Evolutionary conservation across 2,797 vertebrate genomes (phyloP), one percentile per base, ranked within the genome.

Genomic region (Clarias laeviceps): DNA sequence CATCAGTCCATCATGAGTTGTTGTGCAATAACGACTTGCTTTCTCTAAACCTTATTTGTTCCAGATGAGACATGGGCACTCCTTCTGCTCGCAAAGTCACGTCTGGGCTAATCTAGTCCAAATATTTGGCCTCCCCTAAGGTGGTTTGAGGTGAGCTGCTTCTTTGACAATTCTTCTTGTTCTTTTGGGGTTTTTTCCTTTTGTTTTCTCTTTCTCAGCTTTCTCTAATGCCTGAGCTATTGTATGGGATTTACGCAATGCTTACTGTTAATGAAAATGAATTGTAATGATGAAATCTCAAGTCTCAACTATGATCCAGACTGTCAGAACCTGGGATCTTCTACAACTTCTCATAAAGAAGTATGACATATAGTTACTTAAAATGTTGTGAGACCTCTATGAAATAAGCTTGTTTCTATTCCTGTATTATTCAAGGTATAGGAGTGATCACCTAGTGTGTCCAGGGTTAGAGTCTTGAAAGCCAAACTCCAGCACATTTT

Each of bases 211-310:
- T 62, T 68, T 40, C 59, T 40, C 45, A 50, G 56, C 45, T 50
- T 77, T 65, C 69, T 50, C 59, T 79, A 76, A 79, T 80, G 87
- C 90, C 88, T 85, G 88, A 92, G 54, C 61, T 24, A 7, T n/a
- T 12, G 12, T 40, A 17, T 34, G 76, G n/a, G 2, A 5, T 79
- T 37, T 62, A 22, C 27, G 15, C 12, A 62, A 40, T 40, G 3
- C 14, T 61, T 40, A 37, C 12, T 79, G 32, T 37, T 12, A 20
- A 18, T 4, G 24, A 17, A 50, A 73, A 54, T 11, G 27, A 50
- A 50, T 50, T 50, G 45, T 12, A 50, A 12, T 2, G 2, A 50
- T 50, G 45, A 11, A 50, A 2, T 37, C 7, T 9, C 22, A 7
- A 54, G 40, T 17, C 45, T 27, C 45, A 12, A 12, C 29, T 15